Conservation (phyloP, 2,113 vertebrate genomes). For the Burhinus oedicnemus region DNA sequence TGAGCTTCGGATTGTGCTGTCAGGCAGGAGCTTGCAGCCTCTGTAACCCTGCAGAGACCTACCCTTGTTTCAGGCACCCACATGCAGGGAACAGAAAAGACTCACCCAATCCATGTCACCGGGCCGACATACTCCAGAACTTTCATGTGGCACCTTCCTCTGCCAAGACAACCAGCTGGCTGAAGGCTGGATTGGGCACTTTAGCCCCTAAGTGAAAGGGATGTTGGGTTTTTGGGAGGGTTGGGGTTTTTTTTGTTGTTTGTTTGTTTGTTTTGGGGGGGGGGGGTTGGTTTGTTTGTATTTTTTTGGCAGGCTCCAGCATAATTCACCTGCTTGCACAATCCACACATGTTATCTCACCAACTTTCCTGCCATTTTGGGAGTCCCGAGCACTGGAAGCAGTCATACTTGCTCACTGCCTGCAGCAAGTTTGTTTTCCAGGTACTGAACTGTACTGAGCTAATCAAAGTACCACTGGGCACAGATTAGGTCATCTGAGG, state of each 20-base stretch:
- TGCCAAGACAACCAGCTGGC: neutral
- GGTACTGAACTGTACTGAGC: neutral
- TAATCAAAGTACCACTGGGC: neutral
- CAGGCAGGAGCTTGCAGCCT: neutral
- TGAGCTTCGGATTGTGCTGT: neutral
- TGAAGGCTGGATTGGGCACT: neutral
- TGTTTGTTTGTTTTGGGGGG: neutral
- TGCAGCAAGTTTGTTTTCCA: neutral
- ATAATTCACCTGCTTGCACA: neutral
- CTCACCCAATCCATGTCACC: neutral
- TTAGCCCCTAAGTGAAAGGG: neutral
- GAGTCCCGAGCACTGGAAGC: neutral
- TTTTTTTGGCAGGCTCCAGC: neutral
- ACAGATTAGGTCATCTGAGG: neutral
- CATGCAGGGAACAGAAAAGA: neutral
- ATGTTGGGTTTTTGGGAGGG: neutral
- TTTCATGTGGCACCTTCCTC: neutral
- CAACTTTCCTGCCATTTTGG: neutral
- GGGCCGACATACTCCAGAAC: neutral
- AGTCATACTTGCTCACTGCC: neutral
- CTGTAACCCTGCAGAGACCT: fast-evolving
- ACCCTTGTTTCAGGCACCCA: neutral
- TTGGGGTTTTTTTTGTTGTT: too few relatives aligned
- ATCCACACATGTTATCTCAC: neutral
- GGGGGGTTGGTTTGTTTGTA: too few relatives aligned